Evolutionary conservation across 2,888 invertebrate species (phyloP), one percentile per base, ranked within the genome.

Genomic region (Acronicta alni): DNA sequence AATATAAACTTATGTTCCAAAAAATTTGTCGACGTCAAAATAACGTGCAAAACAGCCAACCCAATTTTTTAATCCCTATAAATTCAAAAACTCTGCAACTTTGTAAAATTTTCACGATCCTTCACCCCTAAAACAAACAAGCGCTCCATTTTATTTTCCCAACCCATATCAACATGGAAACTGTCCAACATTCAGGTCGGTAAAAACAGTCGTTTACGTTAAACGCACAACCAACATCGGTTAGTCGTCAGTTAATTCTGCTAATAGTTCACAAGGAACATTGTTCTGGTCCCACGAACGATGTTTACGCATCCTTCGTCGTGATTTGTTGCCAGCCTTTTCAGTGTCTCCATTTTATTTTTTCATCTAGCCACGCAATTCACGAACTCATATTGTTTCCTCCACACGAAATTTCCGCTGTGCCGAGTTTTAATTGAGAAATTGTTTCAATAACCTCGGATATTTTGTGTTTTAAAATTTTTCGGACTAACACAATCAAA

Each of bases 271-370:
- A 61, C 65, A 57, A 43, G 55, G 71, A 79, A 78, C 78, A 79
- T 75, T 80, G 79, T 81, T 75, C 75, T 48, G 49, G 57, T 67
- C 67, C 72, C 41, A 64, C 65, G 35, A 66, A 65, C 72, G 67
- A 81, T 84, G 85, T 85, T 87, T 87, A 86, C 85, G 84, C 82
- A 83, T 84, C 80, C 77, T 80, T 66, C 61, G 74, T 70, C 60
- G 77, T 85, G 86, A 88, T 88, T 88, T 88, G 84, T 86, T 76
- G 77, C 75, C 75, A 62, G 75, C 68, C 77, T 80, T 84, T 83
- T 85, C 83, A 85, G 80, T 86, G 80, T 84, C 81, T 82, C 76
- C 66, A 55, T 77, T 76, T 68, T 77, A 74, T 79, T 77, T 71
- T 75, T 66, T 63, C 65, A 70, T 67, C 75, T 73, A 68, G 74